phyloP scores from a whole-genome alignment of 2,113 vertebrate species.

The Mirounga angustirostris region DNA sequence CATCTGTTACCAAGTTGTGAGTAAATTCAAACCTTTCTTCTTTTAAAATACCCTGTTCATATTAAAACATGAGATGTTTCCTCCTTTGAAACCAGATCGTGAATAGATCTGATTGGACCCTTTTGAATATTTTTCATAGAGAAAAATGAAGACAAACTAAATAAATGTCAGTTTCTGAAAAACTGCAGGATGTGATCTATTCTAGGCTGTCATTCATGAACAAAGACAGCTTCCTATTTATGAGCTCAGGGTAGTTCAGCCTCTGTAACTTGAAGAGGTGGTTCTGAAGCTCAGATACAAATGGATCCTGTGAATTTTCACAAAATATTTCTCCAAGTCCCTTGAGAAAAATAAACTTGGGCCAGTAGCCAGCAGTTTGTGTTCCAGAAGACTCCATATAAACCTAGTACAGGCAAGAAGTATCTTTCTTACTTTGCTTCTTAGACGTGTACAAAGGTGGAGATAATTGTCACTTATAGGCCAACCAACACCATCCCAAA shows the following conservation, averaged over 20 bases:
- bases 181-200: neutral
- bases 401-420: neutral
- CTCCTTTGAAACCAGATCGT: neutral
- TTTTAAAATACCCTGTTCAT: neutral
- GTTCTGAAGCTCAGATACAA: conserved; percentile 39
- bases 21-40: neutral
- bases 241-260: neutral
- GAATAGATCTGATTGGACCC: neutral
- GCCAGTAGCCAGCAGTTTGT: neutral
- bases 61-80: neutral
- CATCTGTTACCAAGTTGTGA: neutral
- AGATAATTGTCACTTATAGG: neutral
- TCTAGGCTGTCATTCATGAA: neutral
- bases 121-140: neutral
- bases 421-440: neutral
- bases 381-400: neutral
- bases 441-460: neutral
- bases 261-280: neutral
- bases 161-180: neutral
- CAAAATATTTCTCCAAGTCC: neutral
- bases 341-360: conserved; percentile 9
- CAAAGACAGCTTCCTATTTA: neutral
- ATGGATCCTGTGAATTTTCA: neutral
- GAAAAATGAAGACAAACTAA: conserved; percentile 24
- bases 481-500: neutral